These are phyloP conservation scores for Papilio elwesi DNA, from an alignment of 2,888 invertebrate genomes.

Conservation along the genomic window DNA sequence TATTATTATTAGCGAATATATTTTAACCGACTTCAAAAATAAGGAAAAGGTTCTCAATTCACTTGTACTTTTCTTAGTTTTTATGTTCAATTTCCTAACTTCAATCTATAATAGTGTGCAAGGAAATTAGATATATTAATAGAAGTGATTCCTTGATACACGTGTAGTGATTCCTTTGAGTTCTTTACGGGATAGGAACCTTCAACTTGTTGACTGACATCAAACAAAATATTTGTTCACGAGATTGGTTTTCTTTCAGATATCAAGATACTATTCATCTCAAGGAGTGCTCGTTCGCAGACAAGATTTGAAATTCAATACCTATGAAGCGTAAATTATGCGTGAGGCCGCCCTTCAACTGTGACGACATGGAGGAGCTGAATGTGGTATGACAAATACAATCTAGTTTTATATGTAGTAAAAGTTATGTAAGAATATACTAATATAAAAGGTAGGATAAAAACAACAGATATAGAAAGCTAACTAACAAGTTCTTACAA, in stretches of 20 bases:
- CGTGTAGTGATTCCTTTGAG: not conserved
- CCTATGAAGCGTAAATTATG: constrained; percentile 81
- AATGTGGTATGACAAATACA: constrained; percentile 66
- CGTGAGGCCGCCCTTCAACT: constrained; percentile 66
- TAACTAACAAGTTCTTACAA: no score
- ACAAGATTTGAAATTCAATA: constrained; percentile 45
- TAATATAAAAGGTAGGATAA: no score
- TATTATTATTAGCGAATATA: no score
- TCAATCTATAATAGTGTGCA: not conserved
- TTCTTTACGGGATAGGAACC: not conserved
- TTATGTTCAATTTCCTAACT: no score
- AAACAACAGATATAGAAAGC: no score
- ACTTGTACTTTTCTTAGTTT: no score
- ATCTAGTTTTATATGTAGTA: constrained; percentile 7
- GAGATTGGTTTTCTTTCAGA: constrained; percentile 36
- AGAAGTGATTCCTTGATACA: constrained; percentile 2
- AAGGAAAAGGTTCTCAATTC: no score
- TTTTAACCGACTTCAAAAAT: no score
- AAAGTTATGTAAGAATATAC: no score
- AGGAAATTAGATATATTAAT: not conserved
- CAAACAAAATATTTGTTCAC: constrained; percentile 31
- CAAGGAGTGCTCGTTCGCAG: constrained; percentile 10
- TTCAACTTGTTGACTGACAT: constrained; percentile 15
- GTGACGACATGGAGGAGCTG: constrained; percentile 80
- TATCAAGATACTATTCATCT: constrained; percentile 30